phyloP scores from a whole-genome alignment of 2,888 invertebrate species.

The Eretmocerus hayati region DNA sequence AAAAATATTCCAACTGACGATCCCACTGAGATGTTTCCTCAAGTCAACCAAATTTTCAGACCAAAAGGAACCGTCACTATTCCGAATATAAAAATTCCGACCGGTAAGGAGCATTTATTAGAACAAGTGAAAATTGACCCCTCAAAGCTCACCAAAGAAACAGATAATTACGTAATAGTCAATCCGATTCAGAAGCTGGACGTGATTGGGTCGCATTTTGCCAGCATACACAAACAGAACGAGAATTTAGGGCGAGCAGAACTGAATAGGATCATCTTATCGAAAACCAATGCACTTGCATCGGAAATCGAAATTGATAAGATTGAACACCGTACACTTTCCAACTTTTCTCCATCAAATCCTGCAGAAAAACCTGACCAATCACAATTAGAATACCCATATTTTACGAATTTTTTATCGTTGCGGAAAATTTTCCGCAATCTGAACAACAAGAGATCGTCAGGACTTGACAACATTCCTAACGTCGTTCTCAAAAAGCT shows the following conservation, averaged over 20 bases:
- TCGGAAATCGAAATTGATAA: neutral
- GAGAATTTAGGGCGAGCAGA: too few species aligned
- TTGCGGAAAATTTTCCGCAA: neutral
- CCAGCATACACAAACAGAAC: too few species aligned
- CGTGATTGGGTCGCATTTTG: neutral
- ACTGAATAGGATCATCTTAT: neutral
- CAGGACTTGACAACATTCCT: constrained; percentile 17
- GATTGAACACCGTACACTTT: neutral
- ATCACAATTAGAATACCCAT: neutral
- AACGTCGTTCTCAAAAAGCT: constrained; percentile 16
- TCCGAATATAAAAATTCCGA: neutral
- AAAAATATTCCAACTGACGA: neutral
- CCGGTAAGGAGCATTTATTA: neutral
- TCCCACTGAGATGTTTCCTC: neutral
- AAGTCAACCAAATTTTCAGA: neutral
- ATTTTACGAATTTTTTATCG: neutral
- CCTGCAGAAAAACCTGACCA: neutral
- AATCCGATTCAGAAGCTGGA: neutral
- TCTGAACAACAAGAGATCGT: constrained; percentile 20
- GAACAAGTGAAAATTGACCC: neutral
- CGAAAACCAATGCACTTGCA: neutral
- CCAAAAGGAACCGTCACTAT: neutral
- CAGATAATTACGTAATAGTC: neutral
- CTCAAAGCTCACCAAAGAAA: neutral
- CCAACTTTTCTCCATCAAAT: neutral